Evolutionary conservation across 2,113 vertebrate species (phyloP).

Genomic region (Gadus macrocephalus): DNA sequence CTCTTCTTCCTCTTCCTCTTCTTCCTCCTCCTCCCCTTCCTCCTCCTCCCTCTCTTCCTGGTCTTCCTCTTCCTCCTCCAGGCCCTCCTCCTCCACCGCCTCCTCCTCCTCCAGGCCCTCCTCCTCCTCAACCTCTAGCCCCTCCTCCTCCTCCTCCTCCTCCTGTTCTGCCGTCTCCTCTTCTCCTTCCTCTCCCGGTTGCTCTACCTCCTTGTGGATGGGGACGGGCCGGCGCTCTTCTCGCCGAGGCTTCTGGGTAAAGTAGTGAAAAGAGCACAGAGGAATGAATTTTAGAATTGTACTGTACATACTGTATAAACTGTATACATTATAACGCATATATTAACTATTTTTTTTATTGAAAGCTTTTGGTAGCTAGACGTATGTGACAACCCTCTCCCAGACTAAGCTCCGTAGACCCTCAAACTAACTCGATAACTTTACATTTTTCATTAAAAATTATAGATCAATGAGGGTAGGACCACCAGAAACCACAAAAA

Average conservation of each 20-base stretch:
- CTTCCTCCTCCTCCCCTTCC: slow-evolving; percentile 2
- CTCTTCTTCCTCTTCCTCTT: neutral
- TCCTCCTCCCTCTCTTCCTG: neutral
- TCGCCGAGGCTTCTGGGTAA: slow-evolving; percentile 76
- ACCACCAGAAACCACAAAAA: no score
- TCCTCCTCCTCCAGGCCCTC: neutral
- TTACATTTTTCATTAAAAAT: no score
- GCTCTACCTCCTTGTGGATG: slow-evolving; percentile 80
- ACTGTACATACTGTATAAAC: no score
- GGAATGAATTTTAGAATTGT: slow-evolving; percentile 36
- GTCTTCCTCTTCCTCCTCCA: neutral
- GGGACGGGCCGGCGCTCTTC: slow-evolving; percentile 76
- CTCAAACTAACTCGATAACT: no score
- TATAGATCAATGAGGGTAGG: no score
- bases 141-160: neutral
- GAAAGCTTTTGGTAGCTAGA: neutral
- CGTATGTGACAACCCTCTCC: neutral
- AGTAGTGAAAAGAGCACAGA: slow-evolving; percentile 50
- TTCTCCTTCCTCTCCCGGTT: slow-evolving; percentile 75
- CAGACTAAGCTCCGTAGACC: neutral
- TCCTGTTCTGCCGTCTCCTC: neutral
- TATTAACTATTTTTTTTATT: neutral
- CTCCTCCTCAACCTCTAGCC: neutral
- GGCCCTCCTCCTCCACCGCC: neutral
- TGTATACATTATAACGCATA: neutral